Evolutionary conservation across 2,113 vertebrate genomes (phyloP), one percentile per base, ranked within the genome.

Genomic region (Camelus bactrianus): DNA sequence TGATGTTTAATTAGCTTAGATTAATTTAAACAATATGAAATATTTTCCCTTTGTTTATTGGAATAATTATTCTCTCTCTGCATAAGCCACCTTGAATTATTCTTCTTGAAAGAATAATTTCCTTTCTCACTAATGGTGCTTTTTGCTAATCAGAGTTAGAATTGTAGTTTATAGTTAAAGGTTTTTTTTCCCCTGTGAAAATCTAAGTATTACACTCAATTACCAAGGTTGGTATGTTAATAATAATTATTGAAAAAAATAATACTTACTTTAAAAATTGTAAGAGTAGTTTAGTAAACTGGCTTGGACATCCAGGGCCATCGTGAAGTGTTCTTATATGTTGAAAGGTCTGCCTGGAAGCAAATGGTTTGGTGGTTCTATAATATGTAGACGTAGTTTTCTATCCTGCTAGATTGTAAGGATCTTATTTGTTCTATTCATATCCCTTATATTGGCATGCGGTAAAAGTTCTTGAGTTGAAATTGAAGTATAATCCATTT

Each of bases 1-100:
- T 75, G 32, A 22, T 93, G 70, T 58, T 81, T 94, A 79, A 87
- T 83, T 94, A 70, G 8, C 15, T 89, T 90, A 89, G 65, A 70
- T 94, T 92, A 90, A 62, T 73, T 80, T 80, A 58, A 80, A 52
- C 64, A 58, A 26, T 80, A 32, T 42, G 67, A 80, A 89, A 24
- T 87, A 81, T 56, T 82, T 97, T 88, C 38, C 42, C 42, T 96
- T 90, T 92, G 11, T 85, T 3, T 81, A 24, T 50, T 58, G 30
- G 6, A 86, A 54, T 79, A 72, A 54, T 77, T n/a, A 4, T 54
- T 60, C 9, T 65, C 35, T 88, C 1, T 81, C 35, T 65, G 15
- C 20, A n/a, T 77, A 77, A 81, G 35, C 30, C 69, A 28, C 14
- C 52, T 60, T 81, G 17, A 79, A n/a, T 91, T 46, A 30, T 75